Conservation (phyloP, 1,140 invertebrate species). For the Pantala flavescens region DNA sequence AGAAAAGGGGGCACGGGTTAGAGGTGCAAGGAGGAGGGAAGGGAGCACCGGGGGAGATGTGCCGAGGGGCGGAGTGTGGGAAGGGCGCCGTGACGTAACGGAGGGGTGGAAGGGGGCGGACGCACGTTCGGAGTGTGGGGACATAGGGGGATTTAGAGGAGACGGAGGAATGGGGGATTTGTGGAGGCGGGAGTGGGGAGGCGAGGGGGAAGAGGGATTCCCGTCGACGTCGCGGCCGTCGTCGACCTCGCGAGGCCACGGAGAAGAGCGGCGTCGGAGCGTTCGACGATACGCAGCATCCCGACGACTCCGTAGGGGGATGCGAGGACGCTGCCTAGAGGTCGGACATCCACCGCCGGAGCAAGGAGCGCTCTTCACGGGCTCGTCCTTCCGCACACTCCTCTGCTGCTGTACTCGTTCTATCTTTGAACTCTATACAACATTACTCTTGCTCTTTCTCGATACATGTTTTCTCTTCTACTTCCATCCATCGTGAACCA, state of each 20-base stretch:
- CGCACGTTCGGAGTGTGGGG: constrained; percentile 17
- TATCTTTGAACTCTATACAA: no score
- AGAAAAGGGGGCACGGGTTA: background rate
- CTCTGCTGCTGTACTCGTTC: no score
- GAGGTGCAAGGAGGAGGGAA: background rate
- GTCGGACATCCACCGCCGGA: background rate
- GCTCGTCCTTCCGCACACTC: no score
- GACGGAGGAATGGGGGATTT: constrained; percentile 27
- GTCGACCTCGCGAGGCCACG: background rate
- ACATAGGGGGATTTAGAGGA: constrained; percentile 25
- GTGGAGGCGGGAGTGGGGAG: constrained; percentile 31
- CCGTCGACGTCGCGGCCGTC: constrained; percentile 19
- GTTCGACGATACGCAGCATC: constrained; percentile 16
- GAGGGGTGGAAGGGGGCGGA: constrained; percentile 17
- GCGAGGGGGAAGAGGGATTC: constrained; percentile 23
- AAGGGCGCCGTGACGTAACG: constrained; percentile 20
- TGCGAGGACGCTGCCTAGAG: background rate
- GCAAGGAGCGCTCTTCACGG: no score
- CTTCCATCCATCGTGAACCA: no score
- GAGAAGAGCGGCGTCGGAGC: constrained; percentile 1
- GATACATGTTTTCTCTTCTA: no score
- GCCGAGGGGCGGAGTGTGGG: background rate
- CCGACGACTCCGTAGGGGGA: background rate
- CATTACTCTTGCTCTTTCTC: no score
- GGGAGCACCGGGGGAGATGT: background rate